Evolutionary conservation across 1,140 invertebrate species (phyloP).

Genomic region (Araneus ventricosus): DNA sequence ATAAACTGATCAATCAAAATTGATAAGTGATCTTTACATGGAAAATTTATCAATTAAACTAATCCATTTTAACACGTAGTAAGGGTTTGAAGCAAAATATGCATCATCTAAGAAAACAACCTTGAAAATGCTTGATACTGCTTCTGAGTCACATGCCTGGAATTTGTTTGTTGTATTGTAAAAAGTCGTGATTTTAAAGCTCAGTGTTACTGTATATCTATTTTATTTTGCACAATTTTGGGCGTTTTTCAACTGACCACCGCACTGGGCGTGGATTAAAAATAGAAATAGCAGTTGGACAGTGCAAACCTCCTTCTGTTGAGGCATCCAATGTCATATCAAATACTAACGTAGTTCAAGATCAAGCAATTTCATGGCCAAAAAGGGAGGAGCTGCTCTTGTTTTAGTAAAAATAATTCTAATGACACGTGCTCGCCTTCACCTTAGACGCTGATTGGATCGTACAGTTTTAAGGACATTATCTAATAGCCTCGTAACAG

Average conservation of each 20-base stretch:
- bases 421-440: constrained; percentile 56
- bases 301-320: constrained; percentile 2
- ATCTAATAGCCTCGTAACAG: constrained; percentile 19
- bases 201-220: constrained; percentile 5
- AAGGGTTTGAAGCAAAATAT: no score
- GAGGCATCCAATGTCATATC: constrained; percentile 53
- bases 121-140: no score
- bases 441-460: constrained; percentile 53
- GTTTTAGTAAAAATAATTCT: constrained; percentile 44
- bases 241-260: constrained; percentile 16
- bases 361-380: constrained; percentile 57
- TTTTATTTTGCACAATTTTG: background rate
- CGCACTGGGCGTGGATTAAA: background rate
- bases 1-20: no score
- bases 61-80: no score
- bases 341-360: constrained; percentile 46
- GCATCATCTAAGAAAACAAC: no score
- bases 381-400: constrained; percentile 40
- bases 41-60: no score
- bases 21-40: no score
- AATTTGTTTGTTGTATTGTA: no score
- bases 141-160: no score
- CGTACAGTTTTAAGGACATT: constrained; percentile 51
- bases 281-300: background rate
- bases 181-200: no score